Evolutionary conservation across 2,113 vertebrate genomes (phyloP).

Genomic region (Prolemur simus): DNA sequence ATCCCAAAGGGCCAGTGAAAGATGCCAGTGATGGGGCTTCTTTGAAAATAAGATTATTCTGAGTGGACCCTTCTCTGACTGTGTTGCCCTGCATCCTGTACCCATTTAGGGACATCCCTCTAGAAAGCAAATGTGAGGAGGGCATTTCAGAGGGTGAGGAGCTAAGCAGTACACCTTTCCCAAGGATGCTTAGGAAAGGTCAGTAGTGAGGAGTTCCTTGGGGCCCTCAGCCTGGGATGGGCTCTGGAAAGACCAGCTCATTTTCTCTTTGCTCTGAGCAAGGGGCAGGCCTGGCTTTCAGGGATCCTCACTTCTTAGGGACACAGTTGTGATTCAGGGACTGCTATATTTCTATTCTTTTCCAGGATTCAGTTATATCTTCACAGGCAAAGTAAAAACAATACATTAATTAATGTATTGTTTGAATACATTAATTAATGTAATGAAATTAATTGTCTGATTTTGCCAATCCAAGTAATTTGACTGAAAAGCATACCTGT

Average conservation of each 20-base stretch:
- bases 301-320: accelerated
- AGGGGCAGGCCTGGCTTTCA: not conserved
- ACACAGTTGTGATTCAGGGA: not conserved
- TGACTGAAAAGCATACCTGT: not conserved
- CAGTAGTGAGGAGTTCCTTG: not conserved
- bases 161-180: not conserved
- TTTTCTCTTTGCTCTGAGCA: not conserved
- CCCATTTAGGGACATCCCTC: not conserved
- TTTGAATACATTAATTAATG: too few species aligned
- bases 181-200: not conserved
- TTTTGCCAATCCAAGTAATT: not conserved
- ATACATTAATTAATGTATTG: too few species aligned
- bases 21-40: not conserved
- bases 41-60: not conserved
- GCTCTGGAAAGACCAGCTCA: not conserved
- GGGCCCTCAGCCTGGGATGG: accelerated
- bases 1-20: not conserved
- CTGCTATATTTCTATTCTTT: not conserved
- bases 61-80: not conserved
- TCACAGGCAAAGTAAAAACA: not conserved
- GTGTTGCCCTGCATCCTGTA: too few species aligned
- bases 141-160: not conserved
- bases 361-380: not conserved
- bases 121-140: not conserved
- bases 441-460: not conserved